Percentiles rank a stretch among this genome's conserved stretches.
Conservation (phyloP, 2,113 vertebrate genomes). For the Melanerpes aurifrons region DNA sequence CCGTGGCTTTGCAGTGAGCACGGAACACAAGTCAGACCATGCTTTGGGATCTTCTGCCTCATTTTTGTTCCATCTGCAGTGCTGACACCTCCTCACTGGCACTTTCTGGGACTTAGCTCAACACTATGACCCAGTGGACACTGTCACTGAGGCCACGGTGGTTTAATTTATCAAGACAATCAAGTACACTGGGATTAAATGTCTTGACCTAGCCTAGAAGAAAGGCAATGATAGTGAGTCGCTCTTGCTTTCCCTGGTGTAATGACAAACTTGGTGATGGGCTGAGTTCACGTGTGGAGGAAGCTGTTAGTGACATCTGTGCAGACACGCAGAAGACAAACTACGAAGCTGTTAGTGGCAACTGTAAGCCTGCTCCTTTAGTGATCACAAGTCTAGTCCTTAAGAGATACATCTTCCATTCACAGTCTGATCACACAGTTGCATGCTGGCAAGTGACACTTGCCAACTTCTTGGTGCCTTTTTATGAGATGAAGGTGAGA, state of each 20-base stretch:
- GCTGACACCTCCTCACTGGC: neutral
- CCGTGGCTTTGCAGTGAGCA: neutral
- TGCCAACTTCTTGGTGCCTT: neutral
- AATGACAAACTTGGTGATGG: neutral
- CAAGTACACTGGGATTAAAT: neutral
- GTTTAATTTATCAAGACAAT: neutral
- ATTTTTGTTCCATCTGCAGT: neutral
- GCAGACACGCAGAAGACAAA: neutral
- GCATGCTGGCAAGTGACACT: neutral
- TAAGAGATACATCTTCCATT: neutral
- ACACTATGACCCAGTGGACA: neutral
- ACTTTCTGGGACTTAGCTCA: neutral
- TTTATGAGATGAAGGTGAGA: neutral
- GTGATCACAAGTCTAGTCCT: neutral
- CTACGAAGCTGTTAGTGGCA: neutral
- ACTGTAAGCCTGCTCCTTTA: neutral
- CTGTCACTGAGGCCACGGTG: neutral
- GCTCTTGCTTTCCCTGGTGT: neutral
- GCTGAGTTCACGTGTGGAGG: neutral
- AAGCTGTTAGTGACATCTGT: fast-evolving
- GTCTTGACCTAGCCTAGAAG: neutral
- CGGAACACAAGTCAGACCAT: neutral
- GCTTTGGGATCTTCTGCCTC: neutral
- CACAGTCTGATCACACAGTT: neutral
- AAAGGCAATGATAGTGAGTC: neutral